Conservation (phyloP, 2,888 invertebrate genomes). For the Ischnura elegans region DNA sequence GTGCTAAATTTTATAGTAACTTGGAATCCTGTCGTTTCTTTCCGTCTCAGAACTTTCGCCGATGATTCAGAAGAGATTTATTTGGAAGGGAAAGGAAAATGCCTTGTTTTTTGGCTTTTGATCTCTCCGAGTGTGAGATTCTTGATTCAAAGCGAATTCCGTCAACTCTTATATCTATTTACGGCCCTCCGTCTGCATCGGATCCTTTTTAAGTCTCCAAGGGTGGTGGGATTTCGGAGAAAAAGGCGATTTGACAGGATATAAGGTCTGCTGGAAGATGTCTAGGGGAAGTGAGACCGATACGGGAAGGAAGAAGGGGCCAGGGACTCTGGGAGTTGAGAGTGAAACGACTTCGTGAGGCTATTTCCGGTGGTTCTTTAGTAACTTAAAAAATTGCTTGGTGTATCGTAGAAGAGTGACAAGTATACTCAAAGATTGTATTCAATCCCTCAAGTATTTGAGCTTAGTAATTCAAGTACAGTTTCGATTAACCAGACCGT, state of each 20-base stretch:
- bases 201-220: neutral
- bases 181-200: neutral
- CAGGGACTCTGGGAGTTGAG: neutral
- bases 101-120: neutral
- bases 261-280: neutral
- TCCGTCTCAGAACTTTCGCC: too few species aligned
- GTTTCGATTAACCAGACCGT: too few species aligned
- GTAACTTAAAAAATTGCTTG: too few species aligned
- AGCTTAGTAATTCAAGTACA: too few species aligned
- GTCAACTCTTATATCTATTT: conserved; percentile 17
- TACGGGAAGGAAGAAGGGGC: neutral
- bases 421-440: too few species aligned
- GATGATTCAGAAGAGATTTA: too few species aligned
- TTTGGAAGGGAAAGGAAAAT: too few species aligned
- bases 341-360: neutral
- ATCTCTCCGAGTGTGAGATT: neutral
- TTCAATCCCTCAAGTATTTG: too few species aligned
- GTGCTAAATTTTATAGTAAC: too few species aligned
- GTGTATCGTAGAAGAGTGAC: too few species aligned
- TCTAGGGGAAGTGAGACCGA: neutral
- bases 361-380: neutral
- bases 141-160: neutral
- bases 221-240: neutral
- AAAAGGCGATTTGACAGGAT: neutral
- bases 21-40: too few species aligned